phyloP scores from a whole-genome alignment of 2,113 vertebrate genomes.

The Leucopternis melanops region DNA sequence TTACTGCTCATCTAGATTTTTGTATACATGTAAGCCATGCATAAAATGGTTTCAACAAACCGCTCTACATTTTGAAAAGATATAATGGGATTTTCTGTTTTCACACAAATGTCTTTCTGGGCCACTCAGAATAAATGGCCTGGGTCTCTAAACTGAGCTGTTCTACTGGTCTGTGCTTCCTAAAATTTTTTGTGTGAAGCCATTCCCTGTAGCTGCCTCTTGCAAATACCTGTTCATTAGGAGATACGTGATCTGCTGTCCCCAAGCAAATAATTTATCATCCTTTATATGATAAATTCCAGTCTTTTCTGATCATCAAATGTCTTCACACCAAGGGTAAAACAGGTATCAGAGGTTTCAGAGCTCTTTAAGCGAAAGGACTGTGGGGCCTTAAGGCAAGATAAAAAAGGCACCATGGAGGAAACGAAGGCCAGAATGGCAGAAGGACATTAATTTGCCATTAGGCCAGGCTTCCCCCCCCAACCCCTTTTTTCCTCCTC shows the following conservation, averaged over 20 bases:
- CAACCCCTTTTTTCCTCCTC: fast-evolving
- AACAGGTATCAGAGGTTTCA: fast-evolving
- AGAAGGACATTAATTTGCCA: not conserved
- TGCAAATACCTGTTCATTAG: not conserved
- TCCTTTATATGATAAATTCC: not conserved
- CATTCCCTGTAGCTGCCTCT: too few relatives aligned
- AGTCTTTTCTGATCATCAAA: not conserved
- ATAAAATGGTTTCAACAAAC: not conserved
- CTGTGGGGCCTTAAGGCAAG: not conserved
- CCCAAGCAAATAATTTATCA: not conserved
- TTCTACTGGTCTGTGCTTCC: fast-evolving
- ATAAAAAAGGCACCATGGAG: not conserved
- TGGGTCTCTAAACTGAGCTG: not conserved
- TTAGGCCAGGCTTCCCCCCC: not conserved
- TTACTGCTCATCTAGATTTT: not conserved
- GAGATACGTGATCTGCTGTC: not conserved
- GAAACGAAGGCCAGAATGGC: not conserved
- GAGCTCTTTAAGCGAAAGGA: not conserved
- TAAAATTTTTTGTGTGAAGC: not conserved
- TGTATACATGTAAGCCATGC: not conserved
- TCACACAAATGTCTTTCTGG: not conserved
- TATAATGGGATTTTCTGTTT: not conserved
- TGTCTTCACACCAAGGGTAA: not conserved
- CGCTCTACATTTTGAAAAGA: not conserved
- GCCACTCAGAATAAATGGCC: not conserved